A percentile compares a stretch with the other conserved stretches of the same genome.
Evolutionary conservation across 2,113 vertebrate species (phyloP).

Genomic region (Tympanuchus pallidicinctus): DNA sequence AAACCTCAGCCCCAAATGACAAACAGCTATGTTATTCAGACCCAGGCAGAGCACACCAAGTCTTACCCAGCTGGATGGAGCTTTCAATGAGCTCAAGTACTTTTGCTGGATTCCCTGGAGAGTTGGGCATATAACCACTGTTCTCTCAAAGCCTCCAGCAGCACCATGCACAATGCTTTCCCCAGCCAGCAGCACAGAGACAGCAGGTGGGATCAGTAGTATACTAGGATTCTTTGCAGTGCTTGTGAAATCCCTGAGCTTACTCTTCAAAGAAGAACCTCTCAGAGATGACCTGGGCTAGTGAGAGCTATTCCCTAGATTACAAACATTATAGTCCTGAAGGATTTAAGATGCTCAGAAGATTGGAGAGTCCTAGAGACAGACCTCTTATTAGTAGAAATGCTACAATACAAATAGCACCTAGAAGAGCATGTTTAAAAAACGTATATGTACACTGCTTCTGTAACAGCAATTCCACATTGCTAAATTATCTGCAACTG

Average conservation of each 20-base stretch:
- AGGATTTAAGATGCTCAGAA: neutral
- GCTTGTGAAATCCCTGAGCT: slow-evolving; percentile 53
- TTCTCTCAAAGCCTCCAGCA: neutral
- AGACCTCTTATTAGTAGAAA: neutral
- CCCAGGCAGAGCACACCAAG: neutral
- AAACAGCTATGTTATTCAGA: accelerated
- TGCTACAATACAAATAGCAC: neutral
- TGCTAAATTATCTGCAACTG: neutral
- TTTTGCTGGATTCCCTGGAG: neutral
- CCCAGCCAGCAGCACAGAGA: neutral
- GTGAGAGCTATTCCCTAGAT: neutral
- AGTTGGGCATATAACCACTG: neutral
- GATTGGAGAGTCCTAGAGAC: neutral
- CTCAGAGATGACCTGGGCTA: neutral
- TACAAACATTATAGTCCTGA: neutral
- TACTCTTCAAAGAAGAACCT: neutral
- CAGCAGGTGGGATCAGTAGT: neutral
- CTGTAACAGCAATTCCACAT: neutral
- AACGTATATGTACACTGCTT: neutral
- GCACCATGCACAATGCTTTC: neutral
- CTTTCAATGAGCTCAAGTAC: neutral
- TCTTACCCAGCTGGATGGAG: neutral
- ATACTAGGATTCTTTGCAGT: neutral
- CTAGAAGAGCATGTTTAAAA: neutral
- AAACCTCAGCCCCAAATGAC: neutral